Conservation (phyloP, 2,888 invertebrate species). For the Spatulosminthurus flaviceps region DNA sequence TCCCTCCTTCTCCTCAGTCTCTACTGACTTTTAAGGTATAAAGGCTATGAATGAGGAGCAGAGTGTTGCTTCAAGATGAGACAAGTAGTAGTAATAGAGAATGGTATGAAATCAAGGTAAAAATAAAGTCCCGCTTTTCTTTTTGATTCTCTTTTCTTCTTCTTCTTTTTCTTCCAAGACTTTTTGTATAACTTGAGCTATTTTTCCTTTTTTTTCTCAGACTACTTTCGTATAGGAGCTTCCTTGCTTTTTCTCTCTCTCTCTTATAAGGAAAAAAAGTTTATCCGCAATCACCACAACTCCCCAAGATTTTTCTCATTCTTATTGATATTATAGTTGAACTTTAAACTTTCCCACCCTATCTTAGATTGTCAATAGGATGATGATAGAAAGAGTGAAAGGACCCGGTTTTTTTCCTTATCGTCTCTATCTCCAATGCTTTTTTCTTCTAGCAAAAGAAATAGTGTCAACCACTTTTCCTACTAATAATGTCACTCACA, state of each 20-base stretch:
- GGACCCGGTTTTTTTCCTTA: no score
- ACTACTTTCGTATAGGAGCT: no score
- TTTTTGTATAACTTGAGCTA: not conserved
- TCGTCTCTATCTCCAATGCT: no score
- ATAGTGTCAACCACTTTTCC: no score
- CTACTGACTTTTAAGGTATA: no score
- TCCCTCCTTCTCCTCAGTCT: no score
- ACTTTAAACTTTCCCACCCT: conserved; percentile 42
- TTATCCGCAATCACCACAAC: conserved; percentile 54
- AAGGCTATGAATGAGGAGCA: not conserved
- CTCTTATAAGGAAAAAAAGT: conserved; percentile 41
- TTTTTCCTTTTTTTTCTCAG: not conserved
- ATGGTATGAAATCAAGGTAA: conserved; percentile 16
- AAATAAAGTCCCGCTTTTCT: not conserved
- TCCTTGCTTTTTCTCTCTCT: not conserved
- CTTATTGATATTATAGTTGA: conserved; percentile 44
- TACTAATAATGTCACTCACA: no score
- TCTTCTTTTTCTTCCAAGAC: not conserved
- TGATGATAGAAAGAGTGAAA: not conserved
- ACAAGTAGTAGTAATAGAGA: conserved; percentile 11
- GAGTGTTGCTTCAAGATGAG: not conserved
- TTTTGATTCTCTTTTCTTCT: conserved; percentile 12
- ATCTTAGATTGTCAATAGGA: not conserved
- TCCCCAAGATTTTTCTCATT: conserved; percentile 47
- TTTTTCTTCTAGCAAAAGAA: no score